Evolutionary conservation across 2,797 vertebrate species (phyloP).

Genomic region (Chrysolophus pictus): DNA sequence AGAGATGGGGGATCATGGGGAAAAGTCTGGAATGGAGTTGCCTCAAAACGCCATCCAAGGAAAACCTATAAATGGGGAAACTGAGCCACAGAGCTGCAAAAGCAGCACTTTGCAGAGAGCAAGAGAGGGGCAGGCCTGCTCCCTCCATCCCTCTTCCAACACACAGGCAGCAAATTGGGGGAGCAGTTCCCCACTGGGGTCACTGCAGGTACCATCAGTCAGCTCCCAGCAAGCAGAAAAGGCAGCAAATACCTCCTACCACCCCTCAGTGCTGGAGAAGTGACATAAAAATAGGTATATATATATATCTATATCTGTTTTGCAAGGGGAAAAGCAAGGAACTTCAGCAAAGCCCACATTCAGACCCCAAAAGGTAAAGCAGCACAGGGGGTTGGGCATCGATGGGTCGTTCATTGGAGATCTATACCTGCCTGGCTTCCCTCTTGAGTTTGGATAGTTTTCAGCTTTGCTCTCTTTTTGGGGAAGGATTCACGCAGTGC

Average conservation of each 20-base stretch:
- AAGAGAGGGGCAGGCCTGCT: not conserved
- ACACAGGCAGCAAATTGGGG: not conserved
- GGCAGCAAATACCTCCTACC: not conserved
- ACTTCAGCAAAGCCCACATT: not conserved
- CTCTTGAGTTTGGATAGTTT: not conserved
- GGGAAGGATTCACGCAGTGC: not conserved
- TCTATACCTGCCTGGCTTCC: not conserved
- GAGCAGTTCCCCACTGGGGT: not conserved
- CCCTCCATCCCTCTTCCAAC: rapidly evolving
- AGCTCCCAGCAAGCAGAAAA: not conserved
- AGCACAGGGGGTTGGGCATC: not conserved
- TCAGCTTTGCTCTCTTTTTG: not conserved
- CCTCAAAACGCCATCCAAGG: not conserved
- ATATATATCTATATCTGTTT: too few relatives aligned
- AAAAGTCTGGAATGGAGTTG: too few relatives aligned
- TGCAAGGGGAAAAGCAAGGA: not conserved
- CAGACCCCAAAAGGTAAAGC: not conserved
- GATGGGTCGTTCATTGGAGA: not conserved
- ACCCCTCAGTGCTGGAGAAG: not conserved
- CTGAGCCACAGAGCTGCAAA: not conserved
- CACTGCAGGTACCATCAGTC: not conserved
- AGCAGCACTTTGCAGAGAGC: rapidly evolving
- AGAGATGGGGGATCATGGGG: too few relatives aligned
- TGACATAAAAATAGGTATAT: not conserved
- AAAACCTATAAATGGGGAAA: rapidly evolving